Conservation (phyloP, 1,140 invertebrate species). For the Aphelinus atriplicis region DNA sequence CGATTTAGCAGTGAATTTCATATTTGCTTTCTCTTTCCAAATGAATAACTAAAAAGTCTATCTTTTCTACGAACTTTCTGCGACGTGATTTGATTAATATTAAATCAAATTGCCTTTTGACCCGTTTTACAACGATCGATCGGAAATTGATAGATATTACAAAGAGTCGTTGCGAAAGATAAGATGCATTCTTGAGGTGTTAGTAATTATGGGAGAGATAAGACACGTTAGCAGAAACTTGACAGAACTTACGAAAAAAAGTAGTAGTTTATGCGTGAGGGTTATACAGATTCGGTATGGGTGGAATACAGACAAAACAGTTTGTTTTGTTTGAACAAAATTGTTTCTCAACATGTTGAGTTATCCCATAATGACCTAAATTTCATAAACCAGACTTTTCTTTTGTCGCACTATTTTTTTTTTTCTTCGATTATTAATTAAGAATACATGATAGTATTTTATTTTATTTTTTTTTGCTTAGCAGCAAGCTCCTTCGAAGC, state of each 20-base stretch:
- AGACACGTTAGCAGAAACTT: constrained; percentile 33
- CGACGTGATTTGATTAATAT: constrained; percentile 18
- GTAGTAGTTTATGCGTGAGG: constrained; percentile 24
- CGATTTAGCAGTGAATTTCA: background rate
- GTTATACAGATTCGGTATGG: constrained; percentile 29
- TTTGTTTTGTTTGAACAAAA: constrained; percentile 30
- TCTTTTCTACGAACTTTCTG: constrained; percentile 24
- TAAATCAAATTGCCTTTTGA: constrained; percentile 26
- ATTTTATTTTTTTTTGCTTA: too few species aligned
- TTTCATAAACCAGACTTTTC: too few species aligned
- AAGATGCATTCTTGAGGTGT: constrained; percentile 25
- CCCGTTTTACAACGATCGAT: constrained; percentile 6
- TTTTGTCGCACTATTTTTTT: too few species aligned
- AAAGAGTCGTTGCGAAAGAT: constrained; percentile 23
- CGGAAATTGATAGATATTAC: constrained; percentile 15
- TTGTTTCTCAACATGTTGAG: background rate
- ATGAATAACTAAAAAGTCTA: constrained; percentile 19
- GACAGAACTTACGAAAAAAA: constrained; percentile 31
- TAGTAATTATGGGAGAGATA: constrained; percentile 33
- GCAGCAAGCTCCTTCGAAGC: too few species aligned
- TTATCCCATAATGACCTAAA: too few species aligned
- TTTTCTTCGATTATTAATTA: too few species aligned
- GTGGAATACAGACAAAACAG: constrained; percentile 7
- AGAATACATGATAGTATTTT: too few species aligned
- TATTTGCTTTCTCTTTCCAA: constrained; percentile 26